These are phyloP conservation scores for Onthophagus taurus DNA, from an alignment of 1,140 invertebrate species.

Conservation along the genomic window DNA sequence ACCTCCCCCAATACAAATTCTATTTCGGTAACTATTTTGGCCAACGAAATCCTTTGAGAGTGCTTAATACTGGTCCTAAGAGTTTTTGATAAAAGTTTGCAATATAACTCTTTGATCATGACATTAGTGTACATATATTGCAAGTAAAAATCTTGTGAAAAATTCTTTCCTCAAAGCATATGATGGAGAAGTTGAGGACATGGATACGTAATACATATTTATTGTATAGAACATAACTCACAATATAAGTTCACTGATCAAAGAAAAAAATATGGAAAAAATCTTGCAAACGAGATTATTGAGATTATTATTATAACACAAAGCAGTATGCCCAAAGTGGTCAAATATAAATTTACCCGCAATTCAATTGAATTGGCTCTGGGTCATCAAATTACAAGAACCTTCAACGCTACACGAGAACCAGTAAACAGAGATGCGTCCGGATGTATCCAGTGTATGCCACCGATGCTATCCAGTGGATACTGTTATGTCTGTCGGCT, in stretches of 20 bases:
- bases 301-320: background rate
- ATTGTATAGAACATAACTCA: conserved; percentile 1
- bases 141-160: no score
- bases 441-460: background rate
- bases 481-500: background rate
- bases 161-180: no score
- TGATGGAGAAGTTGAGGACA: no score
- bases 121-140: no score
- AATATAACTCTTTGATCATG: no score
- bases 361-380: conserved; percentile 1
- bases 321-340: background rate
- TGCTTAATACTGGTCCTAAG: no score
- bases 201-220: no score
- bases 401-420: background rate
- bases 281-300: background rate
- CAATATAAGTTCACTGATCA: background rate
- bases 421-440: background rate
- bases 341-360: background rate
- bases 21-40: no score
- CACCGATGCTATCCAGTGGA: no score
- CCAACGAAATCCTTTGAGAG: no score
- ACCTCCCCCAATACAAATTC: no score
- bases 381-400: background rate
- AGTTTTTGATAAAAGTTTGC: no score
- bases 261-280: background rate